phyloP scores from a whole-genome alignment of 2,113 vertebrate genomes.

The Callocephalon fimbriatum region DNA sequence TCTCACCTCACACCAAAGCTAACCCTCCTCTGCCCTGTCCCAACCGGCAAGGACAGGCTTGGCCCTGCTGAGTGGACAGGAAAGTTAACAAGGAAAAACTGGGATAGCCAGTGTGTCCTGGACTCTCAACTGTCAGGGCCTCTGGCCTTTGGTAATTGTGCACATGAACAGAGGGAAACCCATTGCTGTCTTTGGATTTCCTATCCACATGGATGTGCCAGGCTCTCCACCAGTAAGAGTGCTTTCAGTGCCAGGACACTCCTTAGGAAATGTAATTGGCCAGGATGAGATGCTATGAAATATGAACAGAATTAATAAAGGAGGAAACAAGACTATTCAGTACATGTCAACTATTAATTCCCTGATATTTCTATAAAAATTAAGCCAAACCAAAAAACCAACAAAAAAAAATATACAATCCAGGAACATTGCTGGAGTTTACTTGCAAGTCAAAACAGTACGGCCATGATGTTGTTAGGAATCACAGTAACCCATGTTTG shows the following conservation, averaged over 20 bases:
- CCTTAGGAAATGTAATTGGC: background rate
- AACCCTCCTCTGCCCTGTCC: background rate
- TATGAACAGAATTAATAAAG: background rate
- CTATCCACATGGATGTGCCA: background rate
- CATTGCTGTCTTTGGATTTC: background rate
- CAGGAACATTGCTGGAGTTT: background rate
- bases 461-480: background rate
- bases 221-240: background rate
- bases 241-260: background rate
- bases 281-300: background rate
- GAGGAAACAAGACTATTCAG: background rate
- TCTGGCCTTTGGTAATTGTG: background rate
- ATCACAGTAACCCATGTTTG: background rate
- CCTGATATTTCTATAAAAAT: background rate
- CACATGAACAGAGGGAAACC: background rate
- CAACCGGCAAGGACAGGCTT: background rate
- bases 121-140: accelerated
- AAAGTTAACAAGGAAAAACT: background rate
- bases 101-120: background rate
- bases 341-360: background rate
- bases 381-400: background rate
- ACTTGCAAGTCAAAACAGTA: background rate
- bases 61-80: background rate
- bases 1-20: background rate
- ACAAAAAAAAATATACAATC: background rate